Percentiles rank a stretch among this genome's conserved stretches.
Evolutionary conservation across 2,797 vertebrate species (phyloP).

Genomic region (Liparis tanakae): DNA sequence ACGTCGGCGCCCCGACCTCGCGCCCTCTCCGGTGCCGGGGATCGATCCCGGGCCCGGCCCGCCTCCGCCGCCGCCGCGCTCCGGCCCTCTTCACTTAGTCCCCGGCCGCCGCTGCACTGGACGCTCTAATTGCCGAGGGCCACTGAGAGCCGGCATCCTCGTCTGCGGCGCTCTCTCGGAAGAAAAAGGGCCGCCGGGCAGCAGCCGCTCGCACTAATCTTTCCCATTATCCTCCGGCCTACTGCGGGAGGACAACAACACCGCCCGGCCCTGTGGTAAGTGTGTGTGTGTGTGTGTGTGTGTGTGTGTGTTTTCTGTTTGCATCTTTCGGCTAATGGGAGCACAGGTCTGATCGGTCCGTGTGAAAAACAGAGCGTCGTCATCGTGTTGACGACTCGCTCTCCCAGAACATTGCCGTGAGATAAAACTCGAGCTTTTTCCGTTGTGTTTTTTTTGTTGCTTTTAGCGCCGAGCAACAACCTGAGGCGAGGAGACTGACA

Average conservation of each 20-base stretch:
- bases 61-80: constrained; percentile 63
- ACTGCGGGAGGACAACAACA: constrained; percentile 76
- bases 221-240: constrained; percentile 80
- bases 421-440: constrained; percentile 3
- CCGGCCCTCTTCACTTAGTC: constrained; percentile 79
- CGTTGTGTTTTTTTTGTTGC: constrained; percentile 31
- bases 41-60: constrained; percentile 70
- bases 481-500: no score
- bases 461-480: not conserved
- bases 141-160: constrained; percentile 80
- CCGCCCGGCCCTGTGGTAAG: constrained; percentile 54
- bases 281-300: constrained; percentile 3
- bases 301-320: constrained; percentile 31
- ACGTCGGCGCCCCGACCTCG: constrained; percentile 40
- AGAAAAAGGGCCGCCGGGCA: constrained; percentile 71
- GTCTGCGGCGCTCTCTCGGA: constrained; percentile 48
- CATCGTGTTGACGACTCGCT: constrained; percentile 26
- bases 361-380: constrained; percentile 42
- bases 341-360: constrained; percentile 23
- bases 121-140: constrained; percentile 82
- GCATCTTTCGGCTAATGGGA: constrained; percentile 36
- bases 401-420: not conserved
- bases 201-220: constrained; percentile 83
- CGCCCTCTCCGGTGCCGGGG: constrained; percentile 59
- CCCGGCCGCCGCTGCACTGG: constrained; percentile 50